Conservation (phyloP, 1,140 invertebrate species). For the Cheumatopsyche charites region DNA sequence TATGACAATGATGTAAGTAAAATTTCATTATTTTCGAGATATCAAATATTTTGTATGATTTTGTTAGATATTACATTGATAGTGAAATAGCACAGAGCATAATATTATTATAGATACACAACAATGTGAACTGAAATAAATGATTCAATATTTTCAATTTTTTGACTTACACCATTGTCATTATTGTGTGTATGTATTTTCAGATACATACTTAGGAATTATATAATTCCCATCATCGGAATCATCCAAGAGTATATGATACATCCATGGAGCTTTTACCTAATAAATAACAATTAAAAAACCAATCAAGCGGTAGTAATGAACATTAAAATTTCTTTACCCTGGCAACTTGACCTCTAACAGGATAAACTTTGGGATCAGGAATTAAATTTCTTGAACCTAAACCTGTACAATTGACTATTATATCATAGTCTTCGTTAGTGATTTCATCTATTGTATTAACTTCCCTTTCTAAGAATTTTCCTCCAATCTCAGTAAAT, state of each 20-base stretch:
- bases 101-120: no score
- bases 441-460: constrained; percentile 61
- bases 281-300: no score
- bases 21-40: no score
- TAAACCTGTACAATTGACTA: constrained; percentile 78
- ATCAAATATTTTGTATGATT: no score
- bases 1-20: no score
- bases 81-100: no score
- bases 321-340: constrained; percentile 56
- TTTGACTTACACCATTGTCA: no score
- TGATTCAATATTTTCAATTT: no score
- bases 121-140: no score
- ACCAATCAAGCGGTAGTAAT: not conserved
- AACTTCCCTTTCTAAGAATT: constrained; percentile 60
- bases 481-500: constrained; percentile 65
- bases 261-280: constrained; percentile 70
- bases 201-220: constrained; percentile 71
- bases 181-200: constrained; percentile 1
- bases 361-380: constrained; percentile 64
- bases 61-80: no score
- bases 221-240: constrained; percentile 70
- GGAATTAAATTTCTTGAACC: constrained; percentile 63
- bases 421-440: constrained; percentile 64
- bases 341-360: constrained; percentile 74
- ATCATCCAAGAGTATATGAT: constrained; percentile 62